Evolutionary conservation across 2,888 invertebrate species (phyloP).

Genomic region (Tetheella fluctuosa): DNA sequence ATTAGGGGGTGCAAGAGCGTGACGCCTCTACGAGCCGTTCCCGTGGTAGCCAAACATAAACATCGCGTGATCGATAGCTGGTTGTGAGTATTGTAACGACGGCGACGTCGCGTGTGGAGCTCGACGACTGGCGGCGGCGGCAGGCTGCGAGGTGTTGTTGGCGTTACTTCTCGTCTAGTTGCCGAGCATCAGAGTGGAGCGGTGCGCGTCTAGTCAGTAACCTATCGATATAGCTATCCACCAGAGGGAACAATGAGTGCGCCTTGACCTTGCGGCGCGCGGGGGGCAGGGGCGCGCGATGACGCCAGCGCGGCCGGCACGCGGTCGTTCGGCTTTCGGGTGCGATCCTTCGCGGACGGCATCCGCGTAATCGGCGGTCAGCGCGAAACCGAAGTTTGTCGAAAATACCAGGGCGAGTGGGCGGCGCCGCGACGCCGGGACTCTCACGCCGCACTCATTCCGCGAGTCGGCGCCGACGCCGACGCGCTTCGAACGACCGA

Average conservation of each 20-base stretch:
- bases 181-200: conserved; percentile 43
- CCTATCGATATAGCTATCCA: conserved; percentile 25
- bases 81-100: conserved; percentile 26
- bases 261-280: conserved; percentile 81
- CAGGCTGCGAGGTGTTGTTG: conserved; percentile 37
- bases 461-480: conserved; percentile 82
- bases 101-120: conserved; percentile 49
- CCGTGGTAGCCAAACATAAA: conserved; percentile 79
- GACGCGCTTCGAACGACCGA: conserved; percentile 82
- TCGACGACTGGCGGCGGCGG: conserved; percentile 27
- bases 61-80: conserved; percentile 76
- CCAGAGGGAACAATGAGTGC: conserved; percentile 58
- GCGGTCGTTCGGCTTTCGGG: conserved; percentile 79
- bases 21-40: conserved; percentile 65
- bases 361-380: conserved; percentile 82
- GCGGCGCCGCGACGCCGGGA: conserved; percentile 69
- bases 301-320: conserved; percentile 80
- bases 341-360: conserved; percentile 81
- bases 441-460: conserved; percentile 72
- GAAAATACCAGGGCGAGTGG: conserved; percentile 77
- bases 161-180: conserved; percentile 45
- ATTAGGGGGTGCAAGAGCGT: conserved; percentile 50
- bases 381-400: conserved; percentile 73
- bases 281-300: conserved; percentile 75
- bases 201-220: conserved; percentile 59